Base-by-base conservation (phyloP, 2,888 invertebrate genomes). In the Nipponacmea schrenckii region DNA sequence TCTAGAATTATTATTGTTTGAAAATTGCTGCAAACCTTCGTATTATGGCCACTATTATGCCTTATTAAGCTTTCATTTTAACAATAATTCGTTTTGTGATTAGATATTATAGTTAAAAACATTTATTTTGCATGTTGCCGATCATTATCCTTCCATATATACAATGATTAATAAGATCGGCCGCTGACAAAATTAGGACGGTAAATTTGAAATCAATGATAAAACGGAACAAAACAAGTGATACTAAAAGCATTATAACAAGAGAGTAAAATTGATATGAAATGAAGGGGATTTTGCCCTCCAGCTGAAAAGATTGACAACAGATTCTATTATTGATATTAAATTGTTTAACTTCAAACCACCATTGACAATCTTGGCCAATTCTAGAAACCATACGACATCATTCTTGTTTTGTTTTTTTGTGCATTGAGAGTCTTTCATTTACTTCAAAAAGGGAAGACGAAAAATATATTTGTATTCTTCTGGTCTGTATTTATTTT, bases 191-290 rank as follows among this genome's bases (percentile, higher is more conserved):
- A 56, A 56, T 56, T 56, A 56, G 56, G 56, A 56, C 20, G 20
- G 24, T 24, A 56, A 56, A 56, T 56, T 56, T 56, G 56, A 56
- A 56, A 56, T 56, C 56, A 56, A 56, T 56, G 20, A 20, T 56
- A 56, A 56, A 56, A 56, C 56, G 56, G 56, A 56, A 56, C 56
- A 15, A 20, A 56, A 56, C 56, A 56, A 56, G 24, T 56, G 56
- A 56, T 24, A 56, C 56, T 56, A 56, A 56, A 56, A 56, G 56
- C 56, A 24, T 56, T 24, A 56, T 56, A 56, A 56, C 20, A 8
- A 56, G 56, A 24, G 20, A 24, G 8, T 56, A 56, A 56, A 56
- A 56, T 56, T 56, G 56, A 56, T 56, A 56, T 56, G 24, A 56
- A 56, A 56, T 24, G 56, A 24, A 24, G 20, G 20, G 10, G 10